Conservation (phyloP, 2,113 vertebrate genomes). For the Tringa solitaria region DNA sequence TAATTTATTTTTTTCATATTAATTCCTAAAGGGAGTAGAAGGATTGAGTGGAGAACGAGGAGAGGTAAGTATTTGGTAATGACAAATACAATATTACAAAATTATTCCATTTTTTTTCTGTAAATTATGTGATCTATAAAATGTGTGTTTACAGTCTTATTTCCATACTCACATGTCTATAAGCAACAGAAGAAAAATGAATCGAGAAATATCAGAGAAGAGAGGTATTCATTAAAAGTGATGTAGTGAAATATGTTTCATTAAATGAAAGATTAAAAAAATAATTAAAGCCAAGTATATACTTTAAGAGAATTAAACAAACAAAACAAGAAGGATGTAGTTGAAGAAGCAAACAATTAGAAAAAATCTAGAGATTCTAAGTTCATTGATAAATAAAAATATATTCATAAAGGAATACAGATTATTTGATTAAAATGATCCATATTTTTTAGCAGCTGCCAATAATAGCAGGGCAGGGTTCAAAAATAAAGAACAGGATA, state of each 20-base stretch:
- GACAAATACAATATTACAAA: neutral
- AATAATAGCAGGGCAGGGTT: neutral
- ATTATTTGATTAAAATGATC: neutral
- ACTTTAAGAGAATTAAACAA: neutral
- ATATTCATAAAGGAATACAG: neutral
- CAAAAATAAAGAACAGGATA: neutral
- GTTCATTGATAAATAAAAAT: neutral
- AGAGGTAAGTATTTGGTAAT: slow-evolving; percentile 79
- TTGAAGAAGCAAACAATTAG: neutral
- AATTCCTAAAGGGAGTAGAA: slow-evolving; percentile 79
- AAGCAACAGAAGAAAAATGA: neutral
- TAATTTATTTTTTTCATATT: slow-evolving; percentile 19
- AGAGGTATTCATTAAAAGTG: neutral
- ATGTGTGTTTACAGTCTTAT: neutral
- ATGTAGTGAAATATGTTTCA: neutral
- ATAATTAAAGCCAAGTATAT: neutral
- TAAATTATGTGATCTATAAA: neutral
- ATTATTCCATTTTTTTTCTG: neutral
- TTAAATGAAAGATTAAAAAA: neutral
- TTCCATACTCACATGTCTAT: neutral
- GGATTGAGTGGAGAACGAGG: slow-evolving; percentile 83
- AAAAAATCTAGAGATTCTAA: neutral
- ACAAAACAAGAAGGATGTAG: neutral
- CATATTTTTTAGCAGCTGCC: neutral
- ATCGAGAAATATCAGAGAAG: neutral